A percentile compares a stretch with the other conserved stretches of the same genome.
phyloP scores from a whole-genome alignment of 2,797 vertebrate genomes.

The Trachurus trachurus region DNA sequence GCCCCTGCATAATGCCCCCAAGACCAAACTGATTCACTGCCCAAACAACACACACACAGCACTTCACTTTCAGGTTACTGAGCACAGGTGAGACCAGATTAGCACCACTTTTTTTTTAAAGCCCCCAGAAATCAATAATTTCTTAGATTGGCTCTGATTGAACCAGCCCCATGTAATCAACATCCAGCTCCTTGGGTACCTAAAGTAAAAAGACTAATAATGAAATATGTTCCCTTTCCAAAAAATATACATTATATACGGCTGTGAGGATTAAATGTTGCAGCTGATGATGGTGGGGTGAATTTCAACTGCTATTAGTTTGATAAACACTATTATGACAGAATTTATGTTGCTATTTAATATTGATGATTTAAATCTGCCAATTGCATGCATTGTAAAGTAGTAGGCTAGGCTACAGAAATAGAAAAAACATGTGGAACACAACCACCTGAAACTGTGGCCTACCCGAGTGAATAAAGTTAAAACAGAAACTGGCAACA shows the following conservation, averaged over 20 bases:
- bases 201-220: too few relatives aligned
- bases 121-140: slow-evolving; percentile 16
- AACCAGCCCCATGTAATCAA: background rate
- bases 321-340: too few relatives aligned
- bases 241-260: too few relatives aligned
- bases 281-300: too few relatives aligned
- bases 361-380: too few relatives aligned
- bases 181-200: too few relatives aligned
- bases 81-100: slow-evolving; percentile 23
- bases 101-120: slow-evolving; percentile 17
- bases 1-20: background rate
- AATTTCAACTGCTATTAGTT: too few relatives aligned
- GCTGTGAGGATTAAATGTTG: too few relatives aligned
- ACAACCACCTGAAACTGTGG: too few relatives aligned
- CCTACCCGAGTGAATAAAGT: too few relatives aligned
- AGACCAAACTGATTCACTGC: background rate
- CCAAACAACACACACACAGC: background rate
- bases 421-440: background rate
- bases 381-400: background rate
- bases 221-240: too few relatives aligned
- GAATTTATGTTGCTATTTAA: too few relatives aligned
- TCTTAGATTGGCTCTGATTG: slow-evolving; percentile 19
- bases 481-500: background rate
- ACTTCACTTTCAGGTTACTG: background rate
- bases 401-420: background rate